These are phyloP conservation scores for Heterodera schachtii DNA, from an alignment of 1,140 invertebrate species.

Conservation along the genomic window DNA sequence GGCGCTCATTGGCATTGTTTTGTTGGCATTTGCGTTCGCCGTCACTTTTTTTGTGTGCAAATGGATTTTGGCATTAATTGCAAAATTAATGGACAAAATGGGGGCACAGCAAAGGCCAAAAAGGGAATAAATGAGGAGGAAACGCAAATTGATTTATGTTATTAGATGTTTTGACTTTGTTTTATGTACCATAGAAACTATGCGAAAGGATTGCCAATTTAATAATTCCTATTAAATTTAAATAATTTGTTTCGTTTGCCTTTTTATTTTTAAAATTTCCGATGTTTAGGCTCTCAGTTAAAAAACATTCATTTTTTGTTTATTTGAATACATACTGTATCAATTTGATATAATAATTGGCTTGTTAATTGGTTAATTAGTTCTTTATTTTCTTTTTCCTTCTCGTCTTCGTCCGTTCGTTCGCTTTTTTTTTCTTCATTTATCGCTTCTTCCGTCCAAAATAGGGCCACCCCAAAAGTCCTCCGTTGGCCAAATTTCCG, in stretches of 20 bases:
- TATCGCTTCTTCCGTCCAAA: neutral
- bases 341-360: no score
- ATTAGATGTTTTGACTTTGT: neutral
- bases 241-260: no score
- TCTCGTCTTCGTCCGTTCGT: neutral
- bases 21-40: neutral
- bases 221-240: no score
- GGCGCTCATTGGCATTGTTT: neutral
- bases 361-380: no score
- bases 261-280: no score
- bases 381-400: neutral
- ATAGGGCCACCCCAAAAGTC: neutral
- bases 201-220: no score
- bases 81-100: neutral
- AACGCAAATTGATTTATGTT: neutral
- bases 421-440: neutral
- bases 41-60: neutral
- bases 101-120: neutral
- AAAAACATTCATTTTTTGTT: no score
- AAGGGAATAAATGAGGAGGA: neutral
- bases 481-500: neutral
- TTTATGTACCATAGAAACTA: no score
- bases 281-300: no score
- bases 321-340: no score
- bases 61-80: neutral